Evolutionary conservation across 2,797 vertebrate species (phyloP), one percentile per base, ranked within the genome.

Genomic region (Hemibagrus guttatus): DNA sequence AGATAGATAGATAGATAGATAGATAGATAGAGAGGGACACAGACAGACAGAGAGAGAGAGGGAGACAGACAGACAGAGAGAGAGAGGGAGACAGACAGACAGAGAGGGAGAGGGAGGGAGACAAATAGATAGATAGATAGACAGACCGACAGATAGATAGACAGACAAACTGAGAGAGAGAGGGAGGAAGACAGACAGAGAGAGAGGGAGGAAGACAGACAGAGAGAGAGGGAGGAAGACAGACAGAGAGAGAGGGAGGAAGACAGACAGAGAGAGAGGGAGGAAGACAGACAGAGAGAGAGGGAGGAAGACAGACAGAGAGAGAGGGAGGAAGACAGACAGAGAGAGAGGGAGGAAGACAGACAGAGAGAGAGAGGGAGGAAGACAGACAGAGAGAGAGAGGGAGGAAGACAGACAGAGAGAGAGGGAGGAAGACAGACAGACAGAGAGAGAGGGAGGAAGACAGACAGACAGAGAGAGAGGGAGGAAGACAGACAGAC

Each of bases 221-320:
- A 39, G 35, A 39, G 1, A 35, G 14, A 35, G n/a, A n/a, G n/a
- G n/a, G n/a, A n/a, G n/a, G n/a, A 13, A 17, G 71, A 74, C 42
- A 14, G 39, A 26, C 42, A 74, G 6, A 42, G 16, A 19, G 7
- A 9, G 68, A 42, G 1, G 3, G 31, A 19, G n/a, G n/a, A 11
- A 61, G 56, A 28, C n/a, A 76, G 71, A 74, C 42, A 75, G 12
- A n/a, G 23, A n/a, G 7, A 46, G 42, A 12, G 0, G 9, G 46
- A 52, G 8, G 46, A 46, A n/a, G 12, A 39, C 0, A 75, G 1
- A 28, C 19, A 49, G 6, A 9, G 1, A 9, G 11, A 49, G 26
- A n/a, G 4, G n/a, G 1, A 14, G 13, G 17, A 0, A 56, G n/a
- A 31, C 49, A 35, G 17, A 31, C 52, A 12, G 0, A 6, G 0